Conservation (phyloP, 2,888 invertebrate genomes). For the Diplazon laetatorius region DNA sequence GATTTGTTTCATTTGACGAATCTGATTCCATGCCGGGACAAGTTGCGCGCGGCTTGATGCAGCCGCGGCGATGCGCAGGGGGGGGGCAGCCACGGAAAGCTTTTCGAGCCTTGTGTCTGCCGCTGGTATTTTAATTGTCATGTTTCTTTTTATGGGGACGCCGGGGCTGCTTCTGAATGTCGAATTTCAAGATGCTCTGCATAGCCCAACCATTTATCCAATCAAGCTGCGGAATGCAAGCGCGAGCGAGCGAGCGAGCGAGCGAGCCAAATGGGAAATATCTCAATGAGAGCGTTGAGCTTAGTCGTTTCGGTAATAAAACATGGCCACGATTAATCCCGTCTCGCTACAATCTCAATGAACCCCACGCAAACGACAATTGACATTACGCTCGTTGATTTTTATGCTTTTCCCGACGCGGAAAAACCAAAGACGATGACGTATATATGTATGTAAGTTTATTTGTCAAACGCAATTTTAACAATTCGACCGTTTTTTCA, state of each 20-base stretch:
- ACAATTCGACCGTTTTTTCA: constrained; percentile 38
- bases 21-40: constrained; percentile 58
- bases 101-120: constrained; percentile 12
- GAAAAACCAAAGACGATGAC: constrained; percentile 17
- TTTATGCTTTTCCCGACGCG: constrained; percentile 6
- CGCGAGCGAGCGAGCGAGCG: constrained; percentile 39
- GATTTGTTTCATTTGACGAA: constrained; percentile 64
- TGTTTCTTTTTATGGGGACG: constrained; percentile 63
- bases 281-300: constrained; percentile 43
- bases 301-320: constrained; percentile 63
- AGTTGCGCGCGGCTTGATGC: constrained; percentile 19
- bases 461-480: constrained; percentile 32
- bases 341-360: constrained; percentile 56
- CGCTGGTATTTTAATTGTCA: constrained; percentile 65
- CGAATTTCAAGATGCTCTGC: constrained; percentile 66
- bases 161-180: constrained; percentile 54
- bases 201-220: constrained; percentile 65
- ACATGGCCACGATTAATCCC: constrained; percentile 60
- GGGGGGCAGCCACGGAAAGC: background rate
- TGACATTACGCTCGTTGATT: constrained; percentile 11
- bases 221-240: constrained; percentile 61
- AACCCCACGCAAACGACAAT: constrained; percentile 58
- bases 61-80: background rate
- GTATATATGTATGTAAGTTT: background rate
- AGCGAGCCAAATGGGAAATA: constrained; percentile 54